Evolutionary conservation across 37 sponge, comb jelly and placozoan species (phyloP), one percentile per base, ranked within the genome.

Genomic region (Chondrosia reniformis): DNA sequence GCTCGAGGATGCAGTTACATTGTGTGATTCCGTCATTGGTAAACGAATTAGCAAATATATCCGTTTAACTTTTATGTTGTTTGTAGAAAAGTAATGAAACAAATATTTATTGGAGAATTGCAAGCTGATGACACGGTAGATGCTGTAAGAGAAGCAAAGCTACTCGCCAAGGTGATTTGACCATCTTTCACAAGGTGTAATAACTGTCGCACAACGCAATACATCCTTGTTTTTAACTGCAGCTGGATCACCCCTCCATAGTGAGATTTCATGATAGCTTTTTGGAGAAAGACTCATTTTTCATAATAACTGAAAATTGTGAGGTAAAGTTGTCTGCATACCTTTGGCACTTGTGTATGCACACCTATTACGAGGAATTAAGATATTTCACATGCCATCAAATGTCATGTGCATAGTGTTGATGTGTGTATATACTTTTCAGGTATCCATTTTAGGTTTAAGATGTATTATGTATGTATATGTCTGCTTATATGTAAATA

Each of bases 251-350:
- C 80, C 99, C 96, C 27, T 84, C 92, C 46, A 98, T 98, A 31
- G 93, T 98, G 49, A 74, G 85, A 37, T 95, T 93, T 71, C 87
- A 95, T 61, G 96, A 95, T 77, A 98, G 99, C 76, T 98, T 98
- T 46, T 61, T 98, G 45, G 88, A 95, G 24, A 88, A 76, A 40
- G 96, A 93, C 17, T 75, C 74, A 27, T 98, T 98, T 64, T 98
- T 86, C 83, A 95, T 98, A 58, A 84, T 95, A n/a, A 98, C 96
- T 33, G 99, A 98, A 77, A 90, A 78, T 63, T 98, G 99, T 87
- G 95, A 97, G 87, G 97, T 93, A 84, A 46, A 83, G 4, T 19
- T 2, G 15, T 19, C 33, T 37, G 32, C 30, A 33, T 8, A 40
- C 61, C n/a, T 13, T 6, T 59, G 61, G 28, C 22, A 13, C 15